Evolutionary conservation across 2,797 vertebrate genomes (phyloP).

Genomic region (Malurus splendens): DNA sequence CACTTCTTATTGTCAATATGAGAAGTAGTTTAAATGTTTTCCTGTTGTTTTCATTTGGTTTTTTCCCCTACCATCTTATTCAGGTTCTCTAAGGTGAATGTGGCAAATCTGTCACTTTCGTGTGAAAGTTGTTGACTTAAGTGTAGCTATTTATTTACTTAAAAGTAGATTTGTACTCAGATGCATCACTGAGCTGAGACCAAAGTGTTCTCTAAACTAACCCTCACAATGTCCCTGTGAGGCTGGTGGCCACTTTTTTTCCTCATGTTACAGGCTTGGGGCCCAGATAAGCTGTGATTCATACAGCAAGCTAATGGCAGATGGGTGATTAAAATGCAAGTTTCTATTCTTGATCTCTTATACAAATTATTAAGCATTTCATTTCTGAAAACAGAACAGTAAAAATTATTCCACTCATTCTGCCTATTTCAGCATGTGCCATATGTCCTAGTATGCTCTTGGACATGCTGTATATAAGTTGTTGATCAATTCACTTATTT

Average conservation of each 20-base stretch:
- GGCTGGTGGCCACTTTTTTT: neutral
- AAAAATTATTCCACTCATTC: neutral
- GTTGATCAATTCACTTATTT: neutral
- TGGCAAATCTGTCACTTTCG: neutral
- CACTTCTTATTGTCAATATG: neutral
- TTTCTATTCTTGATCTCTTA: neutral
- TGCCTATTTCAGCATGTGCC: rapidly evolving
- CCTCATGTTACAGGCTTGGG: neutral
- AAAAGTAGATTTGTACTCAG: neutral
- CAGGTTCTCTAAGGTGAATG: neutral
- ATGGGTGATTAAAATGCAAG: neutral
- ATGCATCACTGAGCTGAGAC: neutral
- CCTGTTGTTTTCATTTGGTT: neutral
- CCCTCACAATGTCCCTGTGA: neutral
- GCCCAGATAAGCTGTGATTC: neutral
- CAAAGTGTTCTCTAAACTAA: neutral
- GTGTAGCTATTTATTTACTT: constrained; percentile 4
- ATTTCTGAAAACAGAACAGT: neutral
- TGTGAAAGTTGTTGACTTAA: neutral
- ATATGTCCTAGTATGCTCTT: neutral
- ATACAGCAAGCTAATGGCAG: neutral
- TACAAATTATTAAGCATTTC: neutral
- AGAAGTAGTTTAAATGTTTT: neutral
- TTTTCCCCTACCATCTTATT: neutral
- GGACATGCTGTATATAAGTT: neutral